phyloP scores from a whole-genome alignment of 2,888 invertebrate genomes.

The Smittia sp. region DNA sequence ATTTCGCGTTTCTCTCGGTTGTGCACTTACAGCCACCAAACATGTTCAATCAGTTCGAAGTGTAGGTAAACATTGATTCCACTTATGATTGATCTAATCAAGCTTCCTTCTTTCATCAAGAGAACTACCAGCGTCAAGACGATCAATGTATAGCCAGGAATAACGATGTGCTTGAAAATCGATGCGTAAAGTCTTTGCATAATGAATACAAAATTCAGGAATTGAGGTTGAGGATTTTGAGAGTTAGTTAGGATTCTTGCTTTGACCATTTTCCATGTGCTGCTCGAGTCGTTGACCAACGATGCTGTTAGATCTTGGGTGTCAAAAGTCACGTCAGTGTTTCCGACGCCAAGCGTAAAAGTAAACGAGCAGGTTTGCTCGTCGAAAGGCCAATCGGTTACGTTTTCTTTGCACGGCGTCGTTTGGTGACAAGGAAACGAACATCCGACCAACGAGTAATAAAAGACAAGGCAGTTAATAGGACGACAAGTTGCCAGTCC shows the following conservation, averaged over 20 bases:
- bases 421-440: neutral
- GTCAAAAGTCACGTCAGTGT: slow-evolving; percentile 4
- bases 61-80: slow-evolving; percentile 26
- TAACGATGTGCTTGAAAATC: neutral
- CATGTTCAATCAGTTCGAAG: slow-evolving; percentile 18
- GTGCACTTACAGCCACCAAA: slow-evolving; percentile 24
- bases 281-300: neutral
- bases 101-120: neutral
- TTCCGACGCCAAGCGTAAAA: slow-evolving; percentile 55
- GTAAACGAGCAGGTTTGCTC: slow-evolving; percentile 62
- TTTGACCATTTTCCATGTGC: neutral
- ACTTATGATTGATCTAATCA: neutral
- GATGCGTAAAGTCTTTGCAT: neutral
- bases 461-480: neutral
- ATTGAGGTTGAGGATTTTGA: too few species aligned
- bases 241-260: neutral
- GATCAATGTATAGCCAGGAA: slow-evolving; percentile 7
- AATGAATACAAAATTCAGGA: neutral
- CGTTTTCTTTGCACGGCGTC: slow-evolving; percentile 57
- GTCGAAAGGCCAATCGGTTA: slow-evolving; percentile 66
- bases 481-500: slow-evolving; percentile 18
- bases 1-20: too few species aligned
- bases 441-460: neutral
- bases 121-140: slow-evolving; percentile 18
- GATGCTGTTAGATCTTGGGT: neutral